Base-by-base conservation (phyloP, 2,888 invertebrate genomes). In the Pyrochroa serraticornis region DNA sequence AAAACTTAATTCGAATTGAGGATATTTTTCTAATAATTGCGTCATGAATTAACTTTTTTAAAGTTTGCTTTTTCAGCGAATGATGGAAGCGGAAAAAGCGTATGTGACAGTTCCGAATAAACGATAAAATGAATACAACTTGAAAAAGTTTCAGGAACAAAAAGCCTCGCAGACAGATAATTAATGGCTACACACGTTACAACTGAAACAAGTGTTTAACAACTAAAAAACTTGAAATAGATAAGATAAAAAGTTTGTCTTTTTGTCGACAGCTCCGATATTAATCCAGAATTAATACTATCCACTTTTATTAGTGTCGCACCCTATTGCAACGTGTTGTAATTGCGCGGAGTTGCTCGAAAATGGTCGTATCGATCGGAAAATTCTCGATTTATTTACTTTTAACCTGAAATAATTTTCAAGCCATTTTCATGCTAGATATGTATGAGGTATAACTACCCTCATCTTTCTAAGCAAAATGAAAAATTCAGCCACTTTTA, bases 401-500 rank as follows among this genome's bases (percentile, higher is more conserved):
- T 51, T 55, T 55, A 62, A 51, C 51, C 48, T 43, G 37, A 45
- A 47, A 66, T 60, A 62, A 67, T 67, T 65, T 67, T 60, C 65
- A 60, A 63, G 63, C 66, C 63, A 69, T 69, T 69, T 65, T 64
- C 66, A 61, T 69, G 68, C 67, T 67, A 68, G 69, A 70, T 73
- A 71, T 73, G 70, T 71, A 73, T 72, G 70, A 69, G 68, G 70
- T 71, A 73, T 72, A 73, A 75, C 74, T 74, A 75, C 70, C 73
- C 73, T 63, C 71, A 71, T 75, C 71, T 73, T 72, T 72, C 68
- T 71, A 69, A 71, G 72, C 68, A 71, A 70, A 74, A 76, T 76
- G 76, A 77, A 77, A 77, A 77, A 77, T 77, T 75, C 75, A 75
- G 74, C 69, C 71, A 72, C 74, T 75, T 76, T 77, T 76, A 77